Conservation (phyloP, 2,797 vertebrate species). For the Chelon labrosus region DNA sequence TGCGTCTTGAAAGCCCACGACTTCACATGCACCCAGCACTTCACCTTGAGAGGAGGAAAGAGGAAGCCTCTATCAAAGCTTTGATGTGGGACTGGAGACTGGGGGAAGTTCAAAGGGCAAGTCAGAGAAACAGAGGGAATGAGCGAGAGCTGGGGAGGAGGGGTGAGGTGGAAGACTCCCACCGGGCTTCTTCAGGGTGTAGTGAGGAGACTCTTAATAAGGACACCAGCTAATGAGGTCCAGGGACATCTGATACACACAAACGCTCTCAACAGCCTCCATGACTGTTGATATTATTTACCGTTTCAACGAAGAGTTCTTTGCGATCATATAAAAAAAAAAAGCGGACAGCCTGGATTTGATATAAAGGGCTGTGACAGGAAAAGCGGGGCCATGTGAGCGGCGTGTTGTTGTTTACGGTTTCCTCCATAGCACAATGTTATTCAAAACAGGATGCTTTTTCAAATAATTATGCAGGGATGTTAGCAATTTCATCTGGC, state of each 20-base stretch:
- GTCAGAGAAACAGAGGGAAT: slow-evolving; percentile 62
- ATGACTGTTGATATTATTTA: slow-evolving; percentile 23
- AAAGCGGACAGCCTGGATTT: slow-evolving; percentile 47
- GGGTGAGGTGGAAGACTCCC: slow-evolving; percentile 53
- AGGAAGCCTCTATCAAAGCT: slow-evolving; percentile 72
- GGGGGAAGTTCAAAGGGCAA: slow-evolving; percentile 77
- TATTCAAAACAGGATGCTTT: slow-evolving; percentile 83
- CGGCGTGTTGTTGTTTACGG: slow-evolving; percentile 72
- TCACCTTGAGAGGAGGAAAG: slow-evolving; percentile 77
- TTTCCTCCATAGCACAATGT: slow-evolving; percentile 65
- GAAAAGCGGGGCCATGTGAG: slow-evolving; percentile 62
- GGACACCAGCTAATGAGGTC: slow-evolving; percentile 75
- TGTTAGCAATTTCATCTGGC: slow-evolving; percentile 82
- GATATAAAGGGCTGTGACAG: slow-evolving; percentile 51
- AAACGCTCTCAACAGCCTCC: slow-evolving; percentile 14
- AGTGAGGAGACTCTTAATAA: slow-evolving; percentile 78
- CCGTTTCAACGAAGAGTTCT: slow-evolving; percentile 21
- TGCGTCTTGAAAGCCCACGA: slow-evolving; percentile 14
- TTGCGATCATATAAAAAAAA: slow-evolving; percentile 50
- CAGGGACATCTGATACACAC: slow-evolving; percentile 57
- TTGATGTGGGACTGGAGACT: slow-evolving; percentile 76
- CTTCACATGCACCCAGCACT: slow-evolving; percentile 38
- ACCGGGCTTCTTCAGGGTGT: slow-evolving; percentile 58
- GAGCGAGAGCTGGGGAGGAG: slow-evolving; percentile 37
- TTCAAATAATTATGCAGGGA: slow-evolving; percentile 77